Percentiles rank a stretch among this genome's conserved stretches.
Conservation (phyloP, 2,888 invertebrate genomes). For the Toxonevra muliebris region DNA sequence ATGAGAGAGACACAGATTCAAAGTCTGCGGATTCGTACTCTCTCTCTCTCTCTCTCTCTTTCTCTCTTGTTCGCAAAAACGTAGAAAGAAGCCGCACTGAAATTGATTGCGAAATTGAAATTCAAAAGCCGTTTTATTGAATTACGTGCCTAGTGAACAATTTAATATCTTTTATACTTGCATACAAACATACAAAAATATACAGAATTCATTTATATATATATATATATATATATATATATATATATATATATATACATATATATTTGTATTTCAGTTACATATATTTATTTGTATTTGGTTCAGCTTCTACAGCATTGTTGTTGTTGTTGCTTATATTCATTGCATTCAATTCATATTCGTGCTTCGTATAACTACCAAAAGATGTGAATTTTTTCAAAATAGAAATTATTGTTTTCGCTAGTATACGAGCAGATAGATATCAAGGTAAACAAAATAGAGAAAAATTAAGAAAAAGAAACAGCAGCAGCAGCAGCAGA, state of each 20-base stretch:
- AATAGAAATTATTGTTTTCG: too few relatives aligned
- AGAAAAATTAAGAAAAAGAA: not conserved
- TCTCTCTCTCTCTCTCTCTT: too few relatives aligned
- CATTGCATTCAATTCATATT: too few relatives aligned
- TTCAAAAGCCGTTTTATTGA: constrained; percentile 48
- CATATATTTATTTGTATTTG: too few relatives aligned
- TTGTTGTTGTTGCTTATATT: too few relatives aligned
- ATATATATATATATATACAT: not conserved
- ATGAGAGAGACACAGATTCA: too few relatives aligned
- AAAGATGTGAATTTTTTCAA: too few relatives aligned
- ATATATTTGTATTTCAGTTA: too few relatives aligned
- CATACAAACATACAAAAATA: not conserved
- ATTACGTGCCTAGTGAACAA: constrained; percentile 49
- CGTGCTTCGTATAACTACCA: too few relatives aligned
- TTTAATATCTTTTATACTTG: constrained; percentile 35
- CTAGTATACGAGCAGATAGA: not conserved
- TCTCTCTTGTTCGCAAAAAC: not conserved
- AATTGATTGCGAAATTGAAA: constrained; percentile 38
- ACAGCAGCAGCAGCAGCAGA: not conserved
- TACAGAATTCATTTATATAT: not conserved
- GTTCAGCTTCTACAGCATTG: too few relatives aligned
- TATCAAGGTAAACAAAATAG: not conserved
- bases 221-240: not conserved
- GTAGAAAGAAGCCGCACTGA: not conserved
- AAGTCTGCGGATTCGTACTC: too few relatives aligned